phyloP scores from a whole-genome alignment of 2,797 vertebrate species.

The Danio tinwini region DNA sequence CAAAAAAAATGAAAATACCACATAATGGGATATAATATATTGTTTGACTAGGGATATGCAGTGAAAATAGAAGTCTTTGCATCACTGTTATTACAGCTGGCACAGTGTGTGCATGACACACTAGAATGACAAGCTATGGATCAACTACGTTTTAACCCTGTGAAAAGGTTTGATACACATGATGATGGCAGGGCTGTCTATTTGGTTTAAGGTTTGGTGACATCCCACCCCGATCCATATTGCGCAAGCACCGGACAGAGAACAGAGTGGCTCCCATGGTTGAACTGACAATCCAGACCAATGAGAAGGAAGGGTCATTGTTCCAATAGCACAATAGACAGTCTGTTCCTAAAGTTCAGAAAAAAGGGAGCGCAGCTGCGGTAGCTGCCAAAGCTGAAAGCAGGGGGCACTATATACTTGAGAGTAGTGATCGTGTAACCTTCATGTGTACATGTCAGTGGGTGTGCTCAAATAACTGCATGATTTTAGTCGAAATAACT shows the following conservation, averaged over 20 bases:
- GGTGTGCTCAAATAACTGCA: constrained; percentile 5
- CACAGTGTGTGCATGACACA: not conserved
- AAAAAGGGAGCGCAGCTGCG: constrained; percentile 70
- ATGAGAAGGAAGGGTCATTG: constrained; percentile 85
- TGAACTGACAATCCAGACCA: constrained; percentile 76
- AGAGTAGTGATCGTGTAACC: constrained; percentile 28
- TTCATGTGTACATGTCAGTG: constrained; percentile 13
- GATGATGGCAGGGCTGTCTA: not conserved
- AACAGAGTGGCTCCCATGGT: constrained; percentile 71
- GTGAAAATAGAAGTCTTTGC: constrained; percentile 9
- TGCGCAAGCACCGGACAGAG: constrained; percentile 65
- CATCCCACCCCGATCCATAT: constrained; percentile 52
- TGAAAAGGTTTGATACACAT: constrained; percentile 1
- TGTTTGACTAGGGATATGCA: constrained; percentile 1
- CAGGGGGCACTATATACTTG: constrained; percentile 31
- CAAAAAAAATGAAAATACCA: not conserved
- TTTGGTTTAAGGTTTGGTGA: constrained; percentile 43
- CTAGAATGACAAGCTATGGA: not conserved
- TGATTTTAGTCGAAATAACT: constrained; percentile 7
- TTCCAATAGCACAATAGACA: constrained; percentile 87
- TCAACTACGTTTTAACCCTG: not conserved
- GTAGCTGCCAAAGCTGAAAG: constrained; percentile 61
- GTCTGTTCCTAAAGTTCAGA: constrained; percentile 81
- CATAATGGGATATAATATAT: too few relatives aligned
- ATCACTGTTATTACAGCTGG: constrained; percentile 30